phyloP scores from a whole-genome alignment of 2,888 invertebrate species.

The Microplitis deprimator region DNA sequence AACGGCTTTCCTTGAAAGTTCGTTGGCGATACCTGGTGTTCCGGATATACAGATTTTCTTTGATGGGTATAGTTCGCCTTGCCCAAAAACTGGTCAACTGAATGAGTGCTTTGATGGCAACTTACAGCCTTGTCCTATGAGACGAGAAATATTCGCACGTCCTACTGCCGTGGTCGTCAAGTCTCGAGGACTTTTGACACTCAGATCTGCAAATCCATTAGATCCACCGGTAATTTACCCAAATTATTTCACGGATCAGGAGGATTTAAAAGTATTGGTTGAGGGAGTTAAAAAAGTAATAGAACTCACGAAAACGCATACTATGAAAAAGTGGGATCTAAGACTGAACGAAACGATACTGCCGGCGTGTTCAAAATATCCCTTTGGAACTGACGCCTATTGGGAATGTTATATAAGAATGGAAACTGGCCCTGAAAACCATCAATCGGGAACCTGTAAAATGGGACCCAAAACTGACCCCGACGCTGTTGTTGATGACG shows the following conservation, averaged over 20 bases:
- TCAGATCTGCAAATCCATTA: constrained; percentile 78
- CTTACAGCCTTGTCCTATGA: constrained; percentile 54
- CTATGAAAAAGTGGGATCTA: constrained; percentile 77
- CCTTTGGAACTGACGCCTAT: constrained; percentile 76
- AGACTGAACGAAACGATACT: constrained; percentile 74
- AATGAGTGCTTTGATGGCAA: constrained; percentile 61
- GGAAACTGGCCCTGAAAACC: constrained; percentile 78
- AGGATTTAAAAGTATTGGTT: constrained; percentile 76
- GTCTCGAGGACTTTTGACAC: constrained; percentile 75
- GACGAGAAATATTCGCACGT: constrained; percentile 67
- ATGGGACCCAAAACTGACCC: constrained; percentile 74
- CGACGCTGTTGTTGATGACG: constrained; percentile 75
- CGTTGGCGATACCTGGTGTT: constrained; percentile 61
- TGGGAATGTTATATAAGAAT: constrained; percentile 79
- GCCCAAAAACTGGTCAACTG: constrained; percentile 59
- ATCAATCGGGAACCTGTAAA: constrained; percentile 77
- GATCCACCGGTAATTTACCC: constrained; percentile 80
- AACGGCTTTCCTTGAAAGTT: constrained; percentile 65
- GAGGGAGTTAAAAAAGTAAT: constrained; percentile 76
- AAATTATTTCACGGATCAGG: constrained; percentile 79
- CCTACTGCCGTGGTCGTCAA: constrained; percentile 61
- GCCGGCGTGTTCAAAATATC: constrained; percentile 74
- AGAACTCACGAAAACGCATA: constrained; percentile 74
- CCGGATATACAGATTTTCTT: constrained; percentile 71
- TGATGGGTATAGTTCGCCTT: constrained; percentile 68